Conservation (phyloP, 2,888 invertebrate species). For the Epinotia ramella region DNA sequence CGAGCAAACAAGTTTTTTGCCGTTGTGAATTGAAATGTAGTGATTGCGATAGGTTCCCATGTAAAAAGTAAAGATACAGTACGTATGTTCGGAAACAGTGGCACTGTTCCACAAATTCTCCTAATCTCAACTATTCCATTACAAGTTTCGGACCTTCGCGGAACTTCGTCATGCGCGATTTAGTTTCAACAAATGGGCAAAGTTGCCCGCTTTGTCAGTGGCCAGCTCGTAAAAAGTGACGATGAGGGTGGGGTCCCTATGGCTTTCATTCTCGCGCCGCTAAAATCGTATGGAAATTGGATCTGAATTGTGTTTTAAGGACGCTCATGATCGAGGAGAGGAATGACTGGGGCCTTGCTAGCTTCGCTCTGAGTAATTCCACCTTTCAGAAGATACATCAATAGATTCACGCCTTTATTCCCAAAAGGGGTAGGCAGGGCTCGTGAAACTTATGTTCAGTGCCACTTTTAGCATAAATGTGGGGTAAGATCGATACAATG, state of each 20-base stretch:
- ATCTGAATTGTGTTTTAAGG: not conserved
- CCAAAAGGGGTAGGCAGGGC: too few species aligned
- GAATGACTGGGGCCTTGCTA: too few species aligned
- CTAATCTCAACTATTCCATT: conserved; percentile 33
- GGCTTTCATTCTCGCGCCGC: not conserved
- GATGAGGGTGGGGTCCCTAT: conserved; percentile 8
- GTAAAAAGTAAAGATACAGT: too few species aligned
- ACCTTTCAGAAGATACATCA: too few species aligned
- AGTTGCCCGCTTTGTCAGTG: conserved; percentile 39
- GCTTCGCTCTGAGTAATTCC: too few species aligned
- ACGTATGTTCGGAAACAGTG: not conserved
- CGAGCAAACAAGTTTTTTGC: too few species aligned
- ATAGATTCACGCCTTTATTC: too few species aligned
- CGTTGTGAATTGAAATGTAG: not conserved
- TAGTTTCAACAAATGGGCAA: conserved; percentile 49
- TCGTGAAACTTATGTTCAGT: too few species aligned
- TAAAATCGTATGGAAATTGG: not conserved
- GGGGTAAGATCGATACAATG: too few species aligned
- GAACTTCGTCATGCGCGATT: conserved; percentile 52
- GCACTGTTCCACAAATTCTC: not conserved
- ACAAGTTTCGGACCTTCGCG: conserved; percentile 8
- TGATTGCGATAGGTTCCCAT: not conserved
- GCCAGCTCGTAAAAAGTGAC: conserved; percentile 39
- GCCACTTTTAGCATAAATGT: too few species aligned
- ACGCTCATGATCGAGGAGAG: too few species aligned